phyloP scores from a whole-genome alignment of 2,113 vertebrate genomes.

The Pogonocichla stellata region DNA sequence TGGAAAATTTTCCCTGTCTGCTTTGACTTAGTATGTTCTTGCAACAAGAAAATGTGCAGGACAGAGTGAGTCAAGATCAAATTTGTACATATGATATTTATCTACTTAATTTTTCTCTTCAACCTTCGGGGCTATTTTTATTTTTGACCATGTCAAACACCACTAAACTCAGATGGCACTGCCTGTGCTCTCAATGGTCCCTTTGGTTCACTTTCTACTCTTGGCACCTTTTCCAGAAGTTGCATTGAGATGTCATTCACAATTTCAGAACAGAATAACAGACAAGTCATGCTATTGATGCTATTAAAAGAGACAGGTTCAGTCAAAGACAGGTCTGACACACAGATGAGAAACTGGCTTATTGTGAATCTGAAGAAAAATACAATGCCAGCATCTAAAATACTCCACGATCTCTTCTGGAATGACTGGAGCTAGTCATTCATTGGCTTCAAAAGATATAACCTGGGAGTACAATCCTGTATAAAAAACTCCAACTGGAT shows the following conservation, averaged over 20 bases:
- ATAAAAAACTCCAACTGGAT: not conserved
- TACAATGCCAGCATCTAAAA: not conserved
- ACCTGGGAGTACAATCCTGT: not conserved
- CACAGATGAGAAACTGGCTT: not conserved
- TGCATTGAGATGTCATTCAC: not conserved
- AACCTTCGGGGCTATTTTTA: not conserved
- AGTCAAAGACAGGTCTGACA: not conserved
- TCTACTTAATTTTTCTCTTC: not conserved
- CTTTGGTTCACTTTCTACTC: not conserved
- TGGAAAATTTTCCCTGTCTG: not conserved
- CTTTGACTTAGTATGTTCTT: not conserved
- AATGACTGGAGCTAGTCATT: not conserved
- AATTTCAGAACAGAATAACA: not conserved
- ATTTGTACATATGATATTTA: not conserved
- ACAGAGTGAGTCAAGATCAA: not conserved
- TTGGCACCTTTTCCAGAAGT: not conserved
- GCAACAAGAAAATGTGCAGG: not conserved
- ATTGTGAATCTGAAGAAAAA: not conserved
- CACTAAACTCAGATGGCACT: not conserved
- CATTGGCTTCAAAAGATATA: not conserved
- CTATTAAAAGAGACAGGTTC: not conserved
- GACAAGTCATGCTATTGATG: not conserved
- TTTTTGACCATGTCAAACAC: not conserved
- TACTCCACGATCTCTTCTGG: not conserved
- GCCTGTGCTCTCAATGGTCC: accelerated